These are phyloP conservation scores for Druon quercuslanigerum DNA, from an alignment of 1,140 invertebrate genomes.

Conservation along the genomic window DNA sequence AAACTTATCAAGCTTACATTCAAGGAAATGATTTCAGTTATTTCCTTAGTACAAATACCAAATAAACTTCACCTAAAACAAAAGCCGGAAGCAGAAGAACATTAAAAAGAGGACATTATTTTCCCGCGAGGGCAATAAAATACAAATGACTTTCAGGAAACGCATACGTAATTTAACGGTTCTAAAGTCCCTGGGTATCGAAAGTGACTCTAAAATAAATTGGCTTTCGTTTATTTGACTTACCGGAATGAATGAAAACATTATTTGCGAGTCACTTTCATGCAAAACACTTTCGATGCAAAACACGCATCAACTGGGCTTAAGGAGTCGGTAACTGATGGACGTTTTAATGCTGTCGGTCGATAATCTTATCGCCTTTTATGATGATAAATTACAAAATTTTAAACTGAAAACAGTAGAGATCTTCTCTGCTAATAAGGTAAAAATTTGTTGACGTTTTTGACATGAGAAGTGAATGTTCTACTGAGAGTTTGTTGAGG, in stretches of 20 bases:
- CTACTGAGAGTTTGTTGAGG: no score
- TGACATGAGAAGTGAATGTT: no score
- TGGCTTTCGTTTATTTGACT: slow-evolving; percentile 24
- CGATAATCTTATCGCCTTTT: background rate
- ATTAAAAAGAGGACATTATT: background rate
- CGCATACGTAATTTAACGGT: background rate
- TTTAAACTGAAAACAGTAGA: no score
- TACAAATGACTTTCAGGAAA: slow-evolving; percentile 18
- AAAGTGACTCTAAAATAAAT: slow-evolving; percentile 30
- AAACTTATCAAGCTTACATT: no score
- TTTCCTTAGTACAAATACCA: no score
- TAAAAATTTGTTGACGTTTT: no score
- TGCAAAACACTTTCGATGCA: slow-evolving; percentile 21
- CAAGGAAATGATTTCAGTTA: no score
- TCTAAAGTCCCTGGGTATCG: slow-evolving; percentile 3
- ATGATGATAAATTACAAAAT: background rate
- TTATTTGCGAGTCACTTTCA: slow-evolving; percentile 22
- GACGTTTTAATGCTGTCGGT: background rate
- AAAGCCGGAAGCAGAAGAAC: no score
- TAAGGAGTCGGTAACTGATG: background rate
- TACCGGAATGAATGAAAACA: slow-evolving; percentile 22
- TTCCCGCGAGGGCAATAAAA: background rate
- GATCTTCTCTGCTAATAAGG: no score
- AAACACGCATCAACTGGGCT: slow-evolving; percentile 24
- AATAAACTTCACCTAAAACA: no score